phyloP scores from a whole-genome alignment of 2,888 invertebrate species.

The Tineola bisselliella region DNA sequence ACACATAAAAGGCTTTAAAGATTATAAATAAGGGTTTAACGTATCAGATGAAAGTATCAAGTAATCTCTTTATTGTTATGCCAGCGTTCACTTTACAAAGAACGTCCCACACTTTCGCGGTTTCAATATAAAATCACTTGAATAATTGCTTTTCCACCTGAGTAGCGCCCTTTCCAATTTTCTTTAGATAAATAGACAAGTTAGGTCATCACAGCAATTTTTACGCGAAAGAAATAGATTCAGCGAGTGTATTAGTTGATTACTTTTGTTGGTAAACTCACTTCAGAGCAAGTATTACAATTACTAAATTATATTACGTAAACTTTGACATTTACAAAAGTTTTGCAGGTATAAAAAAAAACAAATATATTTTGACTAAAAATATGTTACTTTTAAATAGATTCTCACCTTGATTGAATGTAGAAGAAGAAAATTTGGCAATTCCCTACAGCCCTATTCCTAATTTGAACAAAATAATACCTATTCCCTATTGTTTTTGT shows the following conservation, averaged over 20 bases:
- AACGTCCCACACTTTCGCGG: conserved; percentile 24
- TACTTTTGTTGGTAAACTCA: background rate
- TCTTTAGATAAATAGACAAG: conserved; percentile 21
- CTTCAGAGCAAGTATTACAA: too few species aligned
- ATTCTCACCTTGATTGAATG: too few species aligned
- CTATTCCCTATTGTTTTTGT: conserved; percentile 18
- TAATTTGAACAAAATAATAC: conserved; percentile 21
- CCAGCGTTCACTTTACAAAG: conserved; percentile 29
- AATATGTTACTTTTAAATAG: too few species aligned
- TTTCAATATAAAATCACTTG: conserved; percentile 38
- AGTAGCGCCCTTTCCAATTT: conserved; percentile 35
- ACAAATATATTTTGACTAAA: too few species aligned
- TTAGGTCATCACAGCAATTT: conserved; percentile 5
- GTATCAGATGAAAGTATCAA: background rate
- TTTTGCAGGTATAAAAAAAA: too few species aligned
- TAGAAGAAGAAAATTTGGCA: too few species aligned
- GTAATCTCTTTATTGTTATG: conserved; percentile 13
- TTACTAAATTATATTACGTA: too few species aligned
- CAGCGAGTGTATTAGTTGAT: conserved; percentile 11
- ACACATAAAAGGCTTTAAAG: conserved; percentile 16
- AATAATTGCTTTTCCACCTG: conserved; percentile 49
- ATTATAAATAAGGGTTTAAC: conserved; percentile 13
- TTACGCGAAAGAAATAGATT: conserved; percentile 10
- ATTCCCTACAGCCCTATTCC: conserved; percentile 14
- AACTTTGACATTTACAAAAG: too few species aligned